Base-by-base conservation (phyloP, 2,797 vertebrate genomes). In the Oreochromis mossambicus region DNA sequence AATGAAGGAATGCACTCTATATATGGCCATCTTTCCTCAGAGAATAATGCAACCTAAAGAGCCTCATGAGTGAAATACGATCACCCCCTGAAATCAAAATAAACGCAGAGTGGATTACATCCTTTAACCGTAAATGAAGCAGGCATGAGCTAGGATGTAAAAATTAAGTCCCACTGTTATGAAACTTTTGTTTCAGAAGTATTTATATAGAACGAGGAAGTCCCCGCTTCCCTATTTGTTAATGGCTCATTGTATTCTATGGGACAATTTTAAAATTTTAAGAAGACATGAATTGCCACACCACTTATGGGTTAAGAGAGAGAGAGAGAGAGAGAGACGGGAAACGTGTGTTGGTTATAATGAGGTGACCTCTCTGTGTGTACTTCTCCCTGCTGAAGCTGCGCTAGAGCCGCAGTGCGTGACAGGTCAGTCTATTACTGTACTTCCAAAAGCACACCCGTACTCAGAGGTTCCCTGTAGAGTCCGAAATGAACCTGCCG, bases 401-500 rank as follows among this genome's bases (percentile, higher is more conserved):
- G 80, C 36, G n/a, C 88, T 32, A 58, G 55, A 66, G 83, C 81
- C 1, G 46, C 36, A 2, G 88, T 55, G 88, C 11, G 11, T 81
- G 87, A 87, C 51, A 10, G 88, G 83, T 91, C 90, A 83, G 86
- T 90, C 85, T 82, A 80, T 85, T 68, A 88, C 84, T 87, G 78
- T 82, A 76, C 87, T 80, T 86, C 50, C 66, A 88, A 38, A 79
- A 56, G 73, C 70, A 12, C 79, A 17, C 21, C 29, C 0, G 9
- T 34, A 19, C 21, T 43, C 75, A 13, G 14, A 51, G 79, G 32
- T 70, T 83, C 83, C 86, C 82, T n/a, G 78, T 38, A 50, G 87
- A 88, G 78, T 95, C 95, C 91, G 92, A 95, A 73, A 96, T 96
- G 93, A 97, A 96, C 91, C 91, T 97, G 81, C 97, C 97, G 17